phyloP scores from a whole-genome alignment of 53 echinoderm and acorn worm genomes.

The Echinometra lucunter region DNA sequence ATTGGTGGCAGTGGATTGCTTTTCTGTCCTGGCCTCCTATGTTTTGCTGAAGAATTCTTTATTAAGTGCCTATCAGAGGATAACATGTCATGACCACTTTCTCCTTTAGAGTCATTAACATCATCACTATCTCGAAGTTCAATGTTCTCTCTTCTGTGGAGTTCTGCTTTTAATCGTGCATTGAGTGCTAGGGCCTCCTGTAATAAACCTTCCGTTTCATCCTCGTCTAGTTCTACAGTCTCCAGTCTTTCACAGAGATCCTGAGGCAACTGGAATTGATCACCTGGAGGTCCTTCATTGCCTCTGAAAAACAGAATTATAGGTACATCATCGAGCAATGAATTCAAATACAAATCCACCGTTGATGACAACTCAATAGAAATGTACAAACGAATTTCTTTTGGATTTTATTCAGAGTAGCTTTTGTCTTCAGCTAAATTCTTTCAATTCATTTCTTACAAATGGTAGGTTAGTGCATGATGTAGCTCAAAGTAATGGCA shows the following conservation, averaged over 20 bases:
- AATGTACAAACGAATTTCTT: too few relatives aligned
- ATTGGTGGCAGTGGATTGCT: constrained; percentile 63
- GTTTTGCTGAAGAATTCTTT: constrained; percentile 23
- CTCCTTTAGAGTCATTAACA: neutral
- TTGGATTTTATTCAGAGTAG: too few relatives aligned
- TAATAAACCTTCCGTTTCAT: constrained; percentile 66
- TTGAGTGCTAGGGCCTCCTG: constrained; percentile 68
- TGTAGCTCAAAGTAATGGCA: too few relatives aligned
- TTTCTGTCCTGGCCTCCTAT: constrained; percentile 56
- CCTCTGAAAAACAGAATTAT: neutral
- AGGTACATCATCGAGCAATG: too few relatives aligned
- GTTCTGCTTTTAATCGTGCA: constrained; percentile 67
- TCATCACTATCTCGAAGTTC: neutral
- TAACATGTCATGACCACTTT: neutral
- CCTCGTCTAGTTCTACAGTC: constrained; percentile 58
- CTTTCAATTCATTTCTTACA: too few relatives aligned
- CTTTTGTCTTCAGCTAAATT: too few relatives aligned
- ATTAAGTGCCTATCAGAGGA: neutral
- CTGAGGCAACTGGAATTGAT: neutral
- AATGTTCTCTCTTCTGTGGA: constrained; percentile 56
- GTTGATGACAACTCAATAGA: too few relatives aligned
- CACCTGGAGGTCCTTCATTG: neutral
- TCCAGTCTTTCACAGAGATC: constrained; percentile 60
- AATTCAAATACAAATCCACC: too few relatives aligned
- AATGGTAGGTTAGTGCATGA: too few relatives aligned